Evolutionary conservation across 2,113 vertebrate species (phyloP), one percentile per base, ranked within the genome.

Genomic region (Lepidothrix coronata): DNA sequence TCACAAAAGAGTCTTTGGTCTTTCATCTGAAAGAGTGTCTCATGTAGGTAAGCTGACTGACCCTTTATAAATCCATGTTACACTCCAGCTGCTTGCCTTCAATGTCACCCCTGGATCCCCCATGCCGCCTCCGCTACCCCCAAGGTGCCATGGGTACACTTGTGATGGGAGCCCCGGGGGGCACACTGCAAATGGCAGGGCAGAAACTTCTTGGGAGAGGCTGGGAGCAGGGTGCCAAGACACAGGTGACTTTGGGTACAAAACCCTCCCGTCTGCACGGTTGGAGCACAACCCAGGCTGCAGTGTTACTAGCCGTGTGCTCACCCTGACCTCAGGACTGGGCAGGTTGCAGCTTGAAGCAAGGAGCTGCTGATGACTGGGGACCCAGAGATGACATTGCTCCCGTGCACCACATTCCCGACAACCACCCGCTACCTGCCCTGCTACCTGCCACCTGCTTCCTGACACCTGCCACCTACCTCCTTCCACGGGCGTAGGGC

Each of bases 61-160:
- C 51, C n/a, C 30, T 63, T 84, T 86, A 43, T 25, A 95, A 91
- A 80, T 11, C 14, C 8, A 4, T 33, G 37, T 35, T 80, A 44
- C 37, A 51, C 39, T 77, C 41, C 82, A 51, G 71, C 37, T 0
- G 0, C 46, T 37, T 12, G 27, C 55, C n/a, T 71, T 83, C 83
- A 63, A 1, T 58, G 65, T 41, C 68, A 70, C 10, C 37, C 51
- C 51, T 1, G 5, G 63, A 66, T 55, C 37, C 17, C 25, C 4
- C 0, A 1, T 46, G 27, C 13, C 0, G 0, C 52, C 30, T 72
- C 31, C 18, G 33, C 18, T 52, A 28, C 17, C 70, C 61, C 10
- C 2, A 0, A 23, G n/a, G 4, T 33, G 62, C 33, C 0, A 0
- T 18, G 28, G 44, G 16, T 46, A 35, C n/a, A 9, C 4, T 71